Percentiles rank a stretch among this genome's conserved stretches.
These are phyloP conservation scores for Megamerina dolium DNA, from an alignment of 2,888 invertebrate genomes.

Conservation along the genomic window DNA sequence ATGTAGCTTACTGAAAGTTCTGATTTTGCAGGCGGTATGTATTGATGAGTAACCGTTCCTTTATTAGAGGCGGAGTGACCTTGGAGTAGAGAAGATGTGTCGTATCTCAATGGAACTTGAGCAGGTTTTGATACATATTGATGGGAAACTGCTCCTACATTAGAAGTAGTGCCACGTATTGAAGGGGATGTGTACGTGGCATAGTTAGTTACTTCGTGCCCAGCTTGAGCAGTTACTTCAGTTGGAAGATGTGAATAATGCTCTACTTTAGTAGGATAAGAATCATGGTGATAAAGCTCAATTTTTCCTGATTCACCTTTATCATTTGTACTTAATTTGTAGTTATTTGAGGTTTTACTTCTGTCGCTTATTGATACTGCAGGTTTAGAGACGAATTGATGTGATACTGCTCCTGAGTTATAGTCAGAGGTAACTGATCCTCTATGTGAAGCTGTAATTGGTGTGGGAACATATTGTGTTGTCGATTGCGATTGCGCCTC, in stretches of 20 bases:
- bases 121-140: conserved; percentile 26
- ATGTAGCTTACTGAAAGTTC: no score
- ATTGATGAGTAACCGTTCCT: no score
- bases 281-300: no score
- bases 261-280: no score
- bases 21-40: no score
- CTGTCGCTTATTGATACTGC: conserved; percentile 9
- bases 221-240: conserved; percentile 17
- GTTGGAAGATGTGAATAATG: conserved; percentile 19
- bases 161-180: neutral
- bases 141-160: conserved; percentile 19
- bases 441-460: conserved; percentile 22
- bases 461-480: conserved; percentile 35
- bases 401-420: conserved; percentile 30
- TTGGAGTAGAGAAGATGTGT: no score
- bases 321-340: no score
- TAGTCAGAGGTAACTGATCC: conserved; percentile 17
- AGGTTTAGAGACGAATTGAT: conserved; percentile 34
- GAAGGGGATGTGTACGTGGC: conserved; percentile 5
- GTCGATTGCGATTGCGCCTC: no score
- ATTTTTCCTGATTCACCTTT: no score
- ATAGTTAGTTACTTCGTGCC: conserved; percentile 2
- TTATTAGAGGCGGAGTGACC: no score
- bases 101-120: no score
- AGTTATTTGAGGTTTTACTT: no score